Evolutionary conservation across 2,113 vertebrate genomes (phyloP), one percentile per base, ranked within the genome.

Genomic region (Sphyrna mokarran): DNA sequence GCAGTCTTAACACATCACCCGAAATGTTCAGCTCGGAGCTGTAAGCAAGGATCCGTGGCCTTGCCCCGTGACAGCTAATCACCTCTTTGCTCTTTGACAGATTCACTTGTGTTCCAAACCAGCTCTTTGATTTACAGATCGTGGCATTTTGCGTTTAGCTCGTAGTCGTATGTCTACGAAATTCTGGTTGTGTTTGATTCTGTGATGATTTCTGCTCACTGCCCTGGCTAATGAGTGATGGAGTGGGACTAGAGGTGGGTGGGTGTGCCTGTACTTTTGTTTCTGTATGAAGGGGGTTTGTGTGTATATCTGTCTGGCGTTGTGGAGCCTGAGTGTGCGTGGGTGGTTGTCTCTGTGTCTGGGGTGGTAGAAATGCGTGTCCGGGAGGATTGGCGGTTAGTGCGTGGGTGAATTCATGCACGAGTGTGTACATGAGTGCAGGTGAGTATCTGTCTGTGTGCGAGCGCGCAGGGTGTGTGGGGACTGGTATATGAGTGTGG

Each of bases 131-230:
- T 95, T 95, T 70, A 95, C 43, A 48, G 68, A 43, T 16, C 54
- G 69, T 95, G 40, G 94, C 94, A 95, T 95, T 26, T 95, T 54
- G 23, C 26, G 5, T 29, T 95, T 95, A 72, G 94, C 94, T 76
- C 54, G 69, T 43, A 26, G 94, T 72, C 61, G 63, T 33, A 33
- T 37, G 18, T 37, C 89, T 66, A 61, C 37, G 26, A 58, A 61
- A 61, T 90, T 11, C 58, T 66, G 29, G 58, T 33, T 37, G 16
- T 37, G 22, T 23, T 94, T 8, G 0, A 95, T 33, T 95, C 43
- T 40, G 37, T 14, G 23, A 66, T 26, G 29, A 13, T 95, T 95
- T 72, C 69, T n/a, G 68, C 23, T 72, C 54, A 26, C 22, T 33
- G 48, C 68, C 70, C 13, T 33, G 68, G 37, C 13, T 40, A 13